phyloP scores from a whole-genome alignment of 2,888 invertebrate genomes.

The Meiosimyza decipiens region DNA sequence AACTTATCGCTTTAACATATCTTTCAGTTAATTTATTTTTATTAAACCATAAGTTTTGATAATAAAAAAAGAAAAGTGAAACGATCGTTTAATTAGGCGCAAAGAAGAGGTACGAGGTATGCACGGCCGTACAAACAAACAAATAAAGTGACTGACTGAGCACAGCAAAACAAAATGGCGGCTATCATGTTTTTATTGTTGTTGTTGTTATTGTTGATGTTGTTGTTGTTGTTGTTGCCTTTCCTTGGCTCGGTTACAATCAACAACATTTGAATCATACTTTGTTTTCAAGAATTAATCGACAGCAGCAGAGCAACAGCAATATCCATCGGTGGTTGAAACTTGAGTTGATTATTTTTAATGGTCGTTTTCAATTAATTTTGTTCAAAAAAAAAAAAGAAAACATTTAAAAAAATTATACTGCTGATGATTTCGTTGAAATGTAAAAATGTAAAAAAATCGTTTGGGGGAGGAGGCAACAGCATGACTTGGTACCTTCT shows the following conservation, averaged over 20 bases:
- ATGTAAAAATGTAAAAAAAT: background rate
- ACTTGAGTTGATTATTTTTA: conserved; percentile 19
- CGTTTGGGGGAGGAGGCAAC: no score
- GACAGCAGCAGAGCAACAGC: no score
- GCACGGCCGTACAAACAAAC: background rate
- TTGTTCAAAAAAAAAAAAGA: background rate
- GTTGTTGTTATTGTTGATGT: background rate
- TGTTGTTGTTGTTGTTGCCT: background rate
- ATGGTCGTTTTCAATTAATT: conserved; percentile 14
- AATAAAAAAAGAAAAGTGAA: conserved; percentile 9
- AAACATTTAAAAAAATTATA: background rate
- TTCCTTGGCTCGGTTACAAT: conserved; percentile 1
- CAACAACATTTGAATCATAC: conserved; percentile 16
- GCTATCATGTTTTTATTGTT: conserved; percentile 1
- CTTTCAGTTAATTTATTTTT: conserved; percentile 59
- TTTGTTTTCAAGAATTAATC: conserved; percentile 10
- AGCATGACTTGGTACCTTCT: conserved; percentile 11
- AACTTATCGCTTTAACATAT: conserved; percentile 51
- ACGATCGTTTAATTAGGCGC: conserved; percentile 37
- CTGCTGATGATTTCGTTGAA: background rate
- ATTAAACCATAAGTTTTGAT: conserved; percentile 45
- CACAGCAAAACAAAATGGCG: conserved; percentile 35
- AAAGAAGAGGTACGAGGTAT: conserved; percentile 27
- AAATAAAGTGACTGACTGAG: background rate
- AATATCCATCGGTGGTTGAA: background rate